Evolutionary conservation across 2,113 vertebrate species (phyloP).

Genomic region (Ictidomys tridecemlineatus): DNA sequence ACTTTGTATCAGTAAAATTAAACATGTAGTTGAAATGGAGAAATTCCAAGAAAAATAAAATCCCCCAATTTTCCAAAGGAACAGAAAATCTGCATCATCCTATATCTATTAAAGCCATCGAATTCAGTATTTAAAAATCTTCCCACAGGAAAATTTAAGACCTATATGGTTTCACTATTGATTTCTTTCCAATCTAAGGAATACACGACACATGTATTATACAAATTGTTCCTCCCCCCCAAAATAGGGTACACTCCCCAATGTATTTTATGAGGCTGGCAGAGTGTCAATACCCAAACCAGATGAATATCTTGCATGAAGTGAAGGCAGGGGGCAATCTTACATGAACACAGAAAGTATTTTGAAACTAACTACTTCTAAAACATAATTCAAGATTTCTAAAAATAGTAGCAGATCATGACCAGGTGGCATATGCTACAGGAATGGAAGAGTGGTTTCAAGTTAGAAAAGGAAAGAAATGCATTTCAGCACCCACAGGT

Average conservation of each 20-base stretch:
- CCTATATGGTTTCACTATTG: not conserved
- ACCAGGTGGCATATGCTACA: not conserved
- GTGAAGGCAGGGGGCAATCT: not conserved
- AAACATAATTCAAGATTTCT: not conserved
- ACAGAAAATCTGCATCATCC: not conserved
- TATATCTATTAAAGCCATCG: not conserved
- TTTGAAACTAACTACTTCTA: not conserved
- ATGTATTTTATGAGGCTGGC: not conserved
- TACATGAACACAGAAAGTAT: not conserved
- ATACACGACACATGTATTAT: not conserved
- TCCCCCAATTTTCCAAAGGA: not conserved
- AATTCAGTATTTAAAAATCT: not conserved
- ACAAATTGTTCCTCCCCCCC: not conserved
- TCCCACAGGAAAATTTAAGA: not conserved
- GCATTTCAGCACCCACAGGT: not conserved
- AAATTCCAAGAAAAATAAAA: constrained; percentile 39
- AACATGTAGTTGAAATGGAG: not conserved
- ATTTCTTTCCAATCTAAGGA: not conserved
- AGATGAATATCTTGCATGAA: not conserved
- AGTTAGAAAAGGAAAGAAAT: not conserved
- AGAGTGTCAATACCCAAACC: not conserved
- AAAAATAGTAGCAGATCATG: not conserved
- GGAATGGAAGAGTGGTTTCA: not conserved
- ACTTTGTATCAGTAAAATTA: constrained; percentile 12
- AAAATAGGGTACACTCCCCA: not conserved